These are phyloP conservation scores for Ctenopoma kingsleyae DNA, from an alignment of 2,797 vertebrate genomes.

Conservation along the genomic window DNA sequence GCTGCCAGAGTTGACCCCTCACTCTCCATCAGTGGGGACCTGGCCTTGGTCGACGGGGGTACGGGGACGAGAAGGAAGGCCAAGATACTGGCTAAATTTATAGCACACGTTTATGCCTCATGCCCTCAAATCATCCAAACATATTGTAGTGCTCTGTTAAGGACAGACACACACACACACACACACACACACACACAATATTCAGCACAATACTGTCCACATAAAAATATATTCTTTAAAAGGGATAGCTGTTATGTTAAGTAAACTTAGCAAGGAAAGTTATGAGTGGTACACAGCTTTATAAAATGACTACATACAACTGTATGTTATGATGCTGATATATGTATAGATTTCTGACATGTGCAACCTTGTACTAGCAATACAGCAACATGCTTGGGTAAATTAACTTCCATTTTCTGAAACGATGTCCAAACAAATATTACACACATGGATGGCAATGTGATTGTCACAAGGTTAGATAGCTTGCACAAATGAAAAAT, in stretches of 20 bases:
- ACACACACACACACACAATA: neutral
- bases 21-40: conserved; percentile 72
- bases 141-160: conserved; percentile 59
- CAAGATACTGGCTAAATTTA: conserved; percentile 76
- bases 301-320: neutral
- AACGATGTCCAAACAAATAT: conserved; percentile 72
- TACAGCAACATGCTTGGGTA: conserved; percentile 32
- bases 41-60: conserved; percentile 64
- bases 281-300: neutral
- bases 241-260: neutral
- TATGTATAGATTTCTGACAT: conserved; percentile 29
- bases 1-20: conserved; percentile 74
- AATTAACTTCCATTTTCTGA: conserved; percentile 67
- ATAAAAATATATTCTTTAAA: neutral
- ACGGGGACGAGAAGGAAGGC: conserved; percentile 50
- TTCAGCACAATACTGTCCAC: neutral
- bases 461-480: conserved; percentile 75
- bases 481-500: conserved; percentile 72
- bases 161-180: conserved; percentile 21
- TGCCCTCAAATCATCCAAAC: conserved; percentile 72
- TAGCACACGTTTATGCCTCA: conserved; percentile 62
- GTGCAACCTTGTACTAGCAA: conserved; percentile 42
- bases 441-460: conserved; percentile 71
- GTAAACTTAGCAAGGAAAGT: neutral
- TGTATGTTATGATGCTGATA: neutral